Evolutionary conservation across 1,140 invertebrate genomes (phyloP), one percentile per base, ranked within the genome.

Genomic region (Brachionus rotundiformis): DNA sequence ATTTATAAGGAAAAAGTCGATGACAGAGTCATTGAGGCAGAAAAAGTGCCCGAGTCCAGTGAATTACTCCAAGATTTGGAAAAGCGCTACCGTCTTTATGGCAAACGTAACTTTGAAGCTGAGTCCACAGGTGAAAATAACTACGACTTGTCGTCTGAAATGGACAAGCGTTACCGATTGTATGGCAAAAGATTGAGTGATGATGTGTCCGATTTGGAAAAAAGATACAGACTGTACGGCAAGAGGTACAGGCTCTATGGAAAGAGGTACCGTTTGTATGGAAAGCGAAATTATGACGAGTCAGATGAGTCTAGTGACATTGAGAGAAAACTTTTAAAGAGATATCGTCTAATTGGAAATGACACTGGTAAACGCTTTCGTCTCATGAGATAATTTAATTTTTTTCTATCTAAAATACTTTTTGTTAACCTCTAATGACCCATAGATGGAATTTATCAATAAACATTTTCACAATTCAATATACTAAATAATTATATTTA

Each of bases 81-180:
- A 54, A 79, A 79, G 36, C 44, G 76, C n/a, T 79, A 79, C 47
- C 49, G 76, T 59, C 29, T 79, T 19, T 33, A 54, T 59, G 76
- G 76, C 19, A 79, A 63, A 61, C 27, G 59, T 23, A 36, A 59
- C 31, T 23, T 49, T 54, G 27, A 77, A 31, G 25, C 19, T n/a
- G 44, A 59, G n/a, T 16, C 23, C 1, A 23, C n/a, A 1, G 33
- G 27, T 77, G 19, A 44, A 3, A 36, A 19, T 77, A 31, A 59
- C 7, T 2, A 59, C 31, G 76, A 79, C 19, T 44, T 11, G 11
- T 71, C 39, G 27, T 25, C 6, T 44, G 16, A 41, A 2, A 25
- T 73, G 8, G 16, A 39, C 10, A 73, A 73, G 23, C 68, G 68
- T 16, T 73, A 73, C 36, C 16, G 68, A 44, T 23, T 73, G 23